phyloP scores from a whole-genome alignment of 2,113 vertebrate species.

The Azemiops feae region DNA sequence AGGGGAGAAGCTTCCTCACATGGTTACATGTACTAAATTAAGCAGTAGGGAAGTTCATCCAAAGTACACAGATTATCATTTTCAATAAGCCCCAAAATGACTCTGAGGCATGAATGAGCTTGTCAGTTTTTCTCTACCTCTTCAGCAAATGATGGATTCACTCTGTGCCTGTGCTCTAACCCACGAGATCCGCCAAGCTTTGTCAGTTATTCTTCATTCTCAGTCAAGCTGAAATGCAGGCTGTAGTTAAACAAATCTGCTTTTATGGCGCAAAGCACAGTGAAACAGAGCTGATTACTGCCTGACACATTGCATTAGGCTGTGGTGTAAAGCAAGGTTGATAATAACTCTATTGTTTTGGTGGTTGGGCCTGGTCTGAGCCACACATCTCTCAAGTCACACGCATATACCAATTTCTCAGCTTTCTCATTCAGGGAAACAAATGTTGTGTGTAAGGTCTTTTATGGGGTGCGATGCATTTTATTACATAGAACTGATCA shows the following conservation, averaged over 20 bases:
- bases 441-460: background rate
- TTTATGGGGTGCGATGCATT: background rate
- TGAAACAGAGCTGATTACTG: conserved; percentile 95
- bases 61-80: conserved; percentile 87
- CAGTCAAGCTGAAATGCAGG: conserved; percentile 81
- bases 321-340: conserved; percentile 55
- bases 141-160: conserved; percentile 74
- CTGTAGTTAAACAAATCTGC: conserved; percentile 88
- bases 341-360: conserved; percentile 72
- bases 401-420: background rate
- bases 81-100: conserved; percentile 87
- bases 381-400: background rate
- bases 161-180: conserved; percentile 66
- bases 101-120: conserved; percentile 86
- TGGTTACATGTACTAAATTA: conserved; percentile 73
- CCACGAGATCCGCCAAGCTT: conserved; percentile 71
- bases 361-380: conserved; percentile 15
- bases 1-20: conserved; percentile 63
- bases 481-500: conserved; percentile 29
- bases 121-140: conserved; percentile 84
- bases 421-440: background rate
- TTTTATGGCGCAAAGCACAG: conserved; percentile 77
- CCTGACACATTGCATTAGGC: conserved; percentile 85
- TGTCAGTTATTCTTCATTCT: conserved; percentile 66
- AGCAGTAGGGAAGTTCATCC: conserved; percentile 79